A percentile compares a stretch with the other conserved stretches of the same genome.
phyloP scores from a whole-genome alignment of 2,888 invertebrate genomes.

The Morpho deidamia region DNA sequence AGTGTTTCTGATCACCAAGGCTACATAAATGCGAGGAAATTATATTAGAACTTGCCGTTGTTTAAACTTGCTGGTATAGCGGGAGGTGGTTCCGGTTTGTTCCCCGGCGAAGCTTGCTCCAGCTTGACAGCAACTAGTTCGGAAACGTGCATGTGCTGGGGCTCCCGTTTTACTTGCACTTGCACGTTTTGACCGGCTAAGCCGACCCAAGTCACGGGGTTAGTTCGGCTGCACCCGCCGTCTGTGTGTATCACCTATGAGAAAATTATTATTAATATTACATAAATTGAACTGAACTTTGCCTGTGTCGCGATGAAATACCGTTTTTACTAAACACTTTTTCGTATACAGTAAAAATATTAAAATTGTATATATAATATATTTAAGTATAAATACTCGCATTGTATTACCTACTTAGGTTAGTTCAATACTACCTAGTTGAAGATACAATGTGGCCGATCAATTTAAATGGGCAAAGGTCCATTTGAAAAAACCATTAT shows the following conservation, averaged over 20 bases:
- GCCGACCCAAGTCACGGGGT: slow-evolving; percentile 82
- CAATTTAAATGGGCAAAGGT: too few relatives aligned
- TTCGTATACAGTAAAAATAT: too few relatives aligned
- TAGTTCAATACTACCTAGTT: too few relatives aligned
- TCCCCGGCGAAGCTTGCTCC: slow-evolving; percentile 82
- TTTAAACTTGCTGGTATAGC: slow-evolving; percentile 66
- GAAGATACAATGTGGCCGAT: too few relatives aligned
- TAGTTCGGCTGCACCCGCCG: slow-evolving; percentile 83
- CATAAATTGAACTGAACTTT: too few relatives aligned
- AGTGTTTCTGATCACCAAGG: slow-evolving; percentile 20
- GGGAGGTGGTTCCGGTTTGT: slow-evolving; percentile 70
- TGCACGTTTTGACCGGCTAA: slow-evolving; percentile 67
- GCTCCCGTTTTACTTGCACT: slow-evolving; percentile 83
- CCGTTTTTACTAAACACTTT: too few relatives aligned
- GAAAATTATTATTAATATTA: too few relatives aligned
- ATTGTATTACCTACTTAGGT: too few relatives aligned
- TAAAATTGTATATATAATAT: too few relatives aligned
- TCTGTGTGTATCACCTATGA: slow-evolving; percentile 66
- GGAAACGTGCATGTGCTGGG: slow-evolving; percentile 76
- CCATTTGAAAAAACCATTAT: too few relatives aligned
- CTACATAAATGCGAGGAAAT: slow-evolving; percentile 5
- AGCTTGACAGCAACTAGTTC: slow-evolving; percentile 80
- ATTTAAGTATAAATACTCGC: too few relatives aligned
- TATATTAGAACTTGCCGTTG: slow-evolving; percentile 45
- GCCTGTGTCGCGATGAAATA: too few relatives aligned